Evolutionary conservation across 2,113 vertebrate genomes (phyloP).

Genomic region (Eira barbara): DNA sequence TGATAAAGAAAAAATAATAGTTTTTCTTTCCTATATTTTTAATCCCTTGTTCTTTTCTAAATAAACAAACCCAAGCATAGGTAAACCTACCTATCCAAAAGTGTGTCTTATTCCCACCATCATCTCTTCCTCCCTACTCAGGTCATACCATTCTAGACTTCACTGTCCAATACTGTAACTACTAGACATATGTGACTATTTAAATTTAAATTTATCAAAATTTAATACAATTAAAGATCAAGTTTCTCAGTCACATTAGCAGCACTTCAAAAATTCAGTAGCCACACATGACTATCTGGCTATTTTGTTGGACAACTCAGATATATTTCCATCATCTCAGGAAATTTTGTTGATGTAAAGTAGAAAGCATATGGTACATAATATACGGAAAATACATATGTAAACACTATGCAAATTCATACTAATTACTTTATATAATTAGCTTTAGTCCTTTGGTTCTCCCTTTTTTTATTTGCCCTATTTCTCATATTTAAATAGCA

Average conservation of each 20-base stretch:
- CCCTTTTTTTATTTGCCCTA: background rate
- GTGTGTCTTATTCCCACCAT: background rate
- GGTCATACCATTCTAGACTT: background rate
- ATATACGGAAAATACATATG: background rate
- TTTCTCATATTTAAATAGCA: background rate
- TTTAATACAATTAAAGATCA: background rate
- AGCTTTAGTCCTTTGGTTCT: background rate
- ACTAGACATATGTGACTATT: background rate
- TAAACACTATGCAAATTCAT: conserved; percentile 15
- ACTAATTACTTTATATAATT: conserved; percentile 13
- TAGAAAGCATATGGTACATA: background rate
- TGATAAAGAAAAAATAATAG: background rate
- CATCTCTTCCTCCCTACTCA: background rate
- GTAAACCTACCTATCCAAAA: background rate
- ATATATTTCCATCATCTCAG: background rate
- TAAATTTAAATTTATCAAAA: conserved; percentile 4
- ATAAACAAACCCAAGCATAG: background rate
- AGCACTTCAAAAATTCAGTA: background rate
- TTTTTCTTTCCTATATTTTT: background rate
- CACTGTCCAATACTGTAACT: background rate
- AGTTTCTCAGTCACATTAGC: background rate
- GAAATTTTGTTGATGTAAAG: background rate
- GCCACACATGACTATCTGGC: too few relatives aligned
- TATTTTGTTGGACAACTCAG: background rate
- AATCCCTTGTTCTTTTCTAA: background rate